Conservation (phyloP, 2,888 invertebrate genomes). For the Alcis repandata region DNA sequence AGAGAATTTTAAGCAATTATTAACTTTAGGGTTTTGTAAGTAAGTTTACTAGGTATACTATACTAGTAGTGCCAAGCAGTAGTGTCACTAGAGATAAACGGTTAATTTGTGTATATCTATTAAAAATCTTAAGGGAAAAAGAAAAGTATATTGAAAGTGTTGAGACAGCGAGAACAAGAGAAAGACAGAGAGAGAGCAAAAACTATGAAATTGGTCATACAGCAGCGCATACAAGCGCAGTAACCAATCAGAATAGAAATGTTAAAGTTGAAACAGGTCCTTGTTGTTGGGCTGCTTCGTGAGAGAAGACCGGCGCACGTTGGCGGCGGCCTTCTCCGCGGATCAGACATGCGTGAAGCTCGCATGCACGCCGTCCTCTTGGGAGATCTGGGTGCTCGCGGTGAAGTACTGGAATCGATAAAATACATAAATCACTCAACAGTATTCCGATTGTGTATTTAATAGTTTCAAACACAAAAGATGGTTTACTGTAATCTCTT, state of each 20-base stretch:
- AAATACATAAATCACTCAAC: slow-evolving; percentile 1
- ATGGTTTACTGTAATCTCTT: no score
- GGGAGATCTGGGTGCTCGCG: slow-evolving; percentile 92
- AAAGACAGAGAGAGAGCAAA: neutral
- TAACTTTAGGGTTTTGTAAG: no score
- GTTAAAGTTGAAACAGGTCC: slow-evolving; percentile 81
- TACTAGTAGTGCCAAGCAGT: no score
- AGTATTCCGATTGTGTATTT: neutral
- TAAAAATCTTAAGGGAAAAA: no score
- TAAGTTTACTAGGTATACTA: no score
- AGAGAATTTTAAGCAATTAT: no score
- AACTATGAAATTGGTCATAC: neutral
- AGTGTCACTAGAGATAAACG: no score
- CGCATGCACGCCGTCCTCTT: slow-evolving; percentile 92
- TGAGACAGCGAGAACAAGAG: no score
- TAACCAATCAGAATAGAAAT: neutral
- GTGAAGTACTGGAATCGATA: slow-evolving; percentile 92
- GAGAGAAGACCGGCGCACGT: slow-evolving; percentile 87
- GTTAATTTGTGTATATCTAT: no score
- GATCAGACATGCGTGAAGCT: slow-evolving; percentile 96
- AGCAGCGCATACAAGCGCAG: neutral
- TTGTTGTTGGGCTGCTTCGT: slow-evolving; percentile 86
- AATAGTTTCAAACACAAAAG: no score
- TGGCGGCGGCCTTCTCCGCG: slow-evolving; percentile 84
- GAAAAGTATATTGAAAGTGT: no score